These are phyloP conservation scores for Rhinogobio ventralis DNA, from an alignment of 2,797 vertebrate genomes.

Conservation along the genomic window DNA sequence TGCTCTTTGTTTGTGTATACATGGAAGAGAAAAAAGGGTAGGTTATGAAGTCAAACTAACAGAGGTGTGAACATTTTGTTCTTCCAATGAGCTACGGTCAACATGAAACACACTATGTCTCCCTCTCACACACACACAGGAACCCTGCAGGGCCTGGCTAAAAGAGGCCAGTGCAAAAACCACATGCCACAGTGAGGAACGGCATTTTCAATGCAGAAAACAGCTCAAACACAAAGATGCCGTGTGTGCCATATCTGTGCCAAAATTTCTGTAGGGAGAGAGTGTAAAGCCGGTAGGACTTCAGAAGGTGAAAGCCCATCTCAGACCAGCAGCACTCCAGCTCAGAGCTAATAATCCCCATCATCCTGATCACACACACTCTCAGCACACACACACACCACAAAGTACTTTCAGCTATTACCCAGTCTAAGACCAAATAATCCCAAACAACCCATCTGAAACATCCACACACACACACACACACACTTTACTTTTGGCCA, in stretches of 20 bases:
- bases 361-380: conserved; percentile 23
- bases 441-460: conserved; percentile 31
- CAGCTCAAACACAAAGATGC: conserved; percentile 7
- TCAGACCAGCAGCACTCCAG: conserved; percentile 38
- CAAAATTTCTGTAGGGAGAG: conserved; percentile 11
- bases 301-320: conserved; percentile 45
- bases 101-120: neutral
- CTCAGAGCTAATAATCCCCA: conserved; percentile 39
- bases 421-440: conserved; percentile 19
- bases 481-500: neutral
- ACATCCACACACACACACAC: neutral
- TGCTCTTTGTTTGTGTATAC: conserved; percentile 39
- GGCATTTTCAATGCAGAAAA: conserved; percentile 28
- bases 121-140: neutral
- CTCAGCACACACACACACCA: neutral
- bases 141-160: neutral
- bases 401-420: neutral
- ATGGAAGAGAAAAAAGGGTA: neutral
- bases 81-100: neutral
- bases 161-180: conserved; percentile 11
- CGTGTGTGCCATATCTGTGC: neutral
- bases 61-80: conserved; percentile 36
- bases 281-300: conserved; percentile 39
- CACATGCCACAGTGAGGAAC: conserved; percentile 4
- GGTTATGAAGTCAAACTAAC: neutral